Conservation (phyloP, 1,140 invertebrate genomes). For the Aphaenogaster rudis region DNA sequence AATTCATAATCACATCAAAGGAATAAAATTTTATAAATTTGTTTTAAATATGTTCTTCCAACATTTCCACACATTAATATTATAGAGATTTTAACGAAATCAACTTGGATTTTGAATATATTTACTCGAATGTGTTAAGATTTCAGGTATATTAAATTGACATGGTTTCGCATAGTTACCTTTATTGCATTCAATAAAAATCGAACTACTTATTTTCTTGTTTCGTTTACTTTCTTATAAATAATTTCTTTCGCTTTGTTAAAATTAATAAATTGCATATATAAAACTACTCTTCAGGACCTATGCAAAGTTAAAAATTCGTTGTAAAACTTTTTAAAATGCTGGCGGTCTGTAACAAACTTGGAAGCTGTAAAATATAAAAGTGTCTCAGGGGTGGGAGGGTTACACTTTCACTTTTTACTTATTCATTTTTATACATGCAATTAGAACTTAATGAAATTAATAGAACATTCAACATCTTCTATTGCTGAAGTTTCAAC, state of each 20-base stretch:
- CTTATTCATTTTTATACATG: slow-evolving; percentile 9
- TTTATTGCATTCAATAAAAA: slow-evolving; percentile 48
- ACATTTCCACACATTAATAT: not conserved
- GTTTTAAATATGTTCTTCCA: not conserved
- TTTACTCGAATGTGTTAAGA: slow-evolving; percentile 36
- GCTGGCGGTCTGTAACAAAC: not conserved
- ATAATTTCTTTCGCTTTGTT: not conserved
- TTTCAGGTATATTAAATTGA: slow-evolving; percentile 57
- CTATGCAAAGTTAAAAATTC: slow-evolving; percentile 1
- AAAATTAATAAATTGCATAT: slow-evolving; percentile 18
- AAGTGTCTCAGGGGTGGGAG: not conserved
- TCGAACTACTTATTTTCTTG: slow-evolving; percentile 8
- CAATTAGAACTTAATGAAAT: slow-evolving; percentile 23
- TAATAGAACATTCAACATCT: slow-evolving; percentile 29
- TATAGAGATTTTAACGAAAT: slow-evolving; percentile 12
- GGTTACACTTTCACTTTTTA: slow-evolving; percentile 15
- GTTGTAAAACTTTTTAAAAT: slow-evolving; percentile 32
- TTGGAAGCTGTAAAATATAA: slow-evolving; percentile 26
- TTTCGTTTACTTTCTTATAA: slow-evolving; percentile 40
- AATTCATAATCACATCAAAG: not conserved
- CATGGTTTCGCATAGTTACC: slow-evolving; percentile 40
- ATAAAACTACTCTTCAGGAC: not conserved
- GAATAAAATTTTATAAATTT: slow-evolving; percentile 6
- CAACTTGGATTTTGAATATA: slow-evolving; percentile 39
- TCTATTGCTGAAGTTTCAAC: slow-evolving; percentile 28